Evolutionary conservation across 1,140 invertebrate species (phyloP), one percentile per base, ranked within the genome.

Genomic region (Megalopta genalis): DNA sequence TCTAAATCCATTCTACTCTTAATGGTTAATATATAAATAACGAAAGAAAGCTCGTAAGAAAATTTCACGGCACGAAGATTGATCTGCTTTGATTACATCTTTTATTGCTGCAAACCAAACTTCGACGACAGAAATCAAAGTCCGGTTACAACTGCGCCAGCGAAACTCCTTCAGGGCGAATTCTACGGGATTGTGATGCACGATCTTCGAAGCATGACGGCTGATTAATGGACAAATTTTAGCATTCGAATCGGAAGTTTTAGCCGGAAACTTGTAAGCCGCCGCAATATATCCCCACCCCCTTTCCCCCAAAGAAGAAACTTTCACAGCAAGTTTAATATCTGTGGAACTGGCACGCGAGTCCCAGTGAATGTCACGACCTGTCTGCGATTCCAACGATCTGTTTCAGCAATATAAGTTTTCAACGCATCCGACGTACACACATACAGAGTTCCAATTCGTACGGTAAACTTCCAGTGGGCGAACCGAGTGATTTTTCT

Each of bases 271-370:
- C 52, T 76, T 76, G 54, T 42, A 68, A 76, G 52, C 74, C 46
- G 39, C 74, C 37, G 37, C 64, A 23, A 69, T 76, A 68, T 69
- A 76, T 77, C 46, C 39, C 10, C 32, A 1, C 32, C 32, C 32
- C 32, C 32, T 4, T 4, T 4, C 32, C 32, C 32, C 32, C 21
- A n/a, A 37, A 49, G 57, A 62, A 77, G 74, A 49, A 77, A 77
- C 32, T 77, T 69, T 32, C 42, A 7, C 57, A 39, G 37, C 42
- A 49, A 77, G 74, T 77, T 77, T 62, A 69, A 77, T 77, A 77
- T 77, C 66, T 46, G 27, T 49, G 49, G n/a, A 77, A 77, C 74
- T 69, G 74, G 74, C 74, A 77, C 57, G 74, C 74, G 42, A 62
- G 57, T 69, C 49, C 23, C 74, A 42, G 14, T 60, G 66, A 69